A percentile compares a stretch with the other conserved stretches of the same genome.
Conservation (phyloP, 2,797 vertebrate species). For the Champsocephalus esox region DNA sequence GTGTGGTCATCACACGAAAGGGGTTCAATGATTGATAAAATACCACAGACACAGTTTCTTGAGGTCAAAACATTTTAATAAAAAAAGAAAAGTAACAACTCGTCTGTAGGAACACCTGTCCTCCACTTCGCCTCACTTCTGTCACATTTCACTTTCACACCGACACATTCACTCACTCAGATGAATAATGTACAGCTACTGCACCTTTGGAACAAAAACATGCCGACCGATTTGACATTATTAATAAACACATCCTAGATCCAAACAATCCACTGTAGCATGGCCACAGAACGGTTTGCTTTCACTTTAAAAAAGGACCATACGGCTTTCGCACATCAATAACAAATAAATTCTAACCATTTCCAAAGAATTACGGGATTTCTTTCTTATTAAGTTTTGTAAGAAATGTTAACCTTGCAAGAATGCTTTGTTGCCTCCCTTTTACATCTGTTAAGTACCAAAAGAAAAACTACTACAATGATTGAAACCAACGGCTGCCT, state of each 20-base stretch:
- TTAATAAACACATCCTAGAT: constrained; percentile 57
- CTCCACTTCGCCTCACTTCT: constrained; percentile 30
- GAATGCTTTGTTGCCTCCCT: not conserved
- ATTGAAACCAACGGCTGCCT: not conserved
- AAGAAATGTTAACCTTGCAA: not conserved
- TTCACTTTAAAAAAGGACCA: constrained; percentile 37
- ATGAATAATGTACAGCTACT: constrained; percentile 41
- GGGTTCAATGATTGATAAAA: constrained; percentile 8
- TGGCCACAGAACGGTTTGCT: constrained; percentile 24
- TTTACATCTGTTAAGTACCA: not conserved
- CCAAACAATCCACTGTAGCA: constrained; percentile 70
- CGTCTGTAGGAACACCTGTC: constrained; percentile 56
- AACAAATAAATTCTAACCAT: constrained; percentile 14
- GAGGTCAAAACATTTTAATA: constrained; percentile 74
- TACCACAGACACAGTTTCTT: constrained; percentile 12
- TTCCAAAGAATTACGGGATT: constrained; percentile 14
- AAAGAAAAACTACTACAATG: not conserved
- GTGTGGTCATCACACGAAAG: not conserved
- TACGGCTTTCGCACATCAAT: constrained; percentile 50
- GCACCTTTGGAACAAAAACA: constrained; percentile 64
- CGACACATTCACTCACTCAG: constrained; percentile 24
- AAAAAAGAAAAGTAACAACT: constrained; percentile 52
- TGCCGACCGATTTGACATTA: constrained; percentile 48
- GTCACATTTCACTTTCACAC: constrained; percentile 40
- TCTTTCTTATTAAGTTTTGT: not conserved